Percentiles rank a stretch among this genome's conserved stretches.
Conservation (phyloP, 1,140 invertebrate genomes). For the Atta cephalotes region DNA sequence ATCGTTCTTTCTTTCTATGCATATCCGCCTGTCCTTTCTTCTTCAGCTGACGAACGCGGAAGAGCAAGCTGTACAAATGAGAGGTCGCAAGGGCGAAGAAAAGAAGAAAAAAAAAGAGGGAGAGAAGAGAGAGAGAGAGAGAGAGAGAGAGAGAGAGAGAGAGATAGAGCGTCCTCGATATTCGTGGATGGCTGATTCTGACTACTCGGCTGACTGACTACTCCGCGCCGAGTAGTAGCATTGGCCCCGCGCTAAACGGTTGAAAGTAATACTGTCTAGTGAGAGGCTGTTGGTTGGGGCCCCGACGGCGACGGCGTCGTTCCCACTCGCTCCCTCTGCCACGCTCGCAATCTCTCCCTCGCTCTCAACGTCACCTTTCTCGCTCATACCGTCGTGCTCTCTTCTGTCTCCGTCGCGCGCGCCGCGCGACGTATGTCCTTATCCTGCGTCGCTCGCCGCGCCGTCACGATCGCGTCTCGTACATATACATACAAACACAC, state of each 20-base stretch:
- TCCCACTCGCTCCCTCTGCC: conserved; percentile 47
- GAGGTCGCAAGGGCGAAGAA: neutral
- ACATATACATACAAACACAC: neutral
- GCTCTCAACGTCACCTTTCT: neutral
- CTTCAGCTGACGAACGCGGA: neutral
- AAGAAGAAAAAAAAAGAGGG: neutral
- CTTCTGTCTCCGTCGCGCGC: conserved; percentile 35
- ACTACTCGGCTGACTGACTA: conserved; percentile 72
- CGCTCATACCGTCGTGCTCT: conserved; percentile 21
- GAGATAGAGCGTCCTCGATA: conserved; percentile 49
- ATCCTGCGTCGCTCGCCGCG: conserved; percentile 70
- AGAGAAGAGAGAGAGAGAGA: neutral
- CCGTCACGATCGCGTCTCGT: conserved; percentile 67
- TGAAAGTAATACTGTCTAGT: conserved; percentile 84
- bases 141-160: neutral
- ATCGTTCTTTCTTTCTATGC: neutral
- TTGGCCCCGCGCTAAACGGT: conserved; percentile 81
- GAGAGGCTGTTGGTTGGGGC: conserved; percentile 83
- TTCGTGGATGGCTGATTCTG: conserved; percentile 69
- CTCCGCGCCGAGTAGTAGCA: conserved; percentile 75
- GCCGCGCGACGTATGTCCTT: conserved; percentile 66
- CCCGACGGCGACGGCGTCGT: conserved; percentile 56
- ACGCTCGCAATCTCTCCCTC: neutral
- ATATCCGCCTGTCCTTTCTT: neutral
- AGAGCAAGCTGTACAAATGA: neutral